Evolutionary conservation across 2,113 vertebrate genomes (phyloP), one percentile per base, ranked within the genome.

Genomic region (Nipponia nippon): DNA sequence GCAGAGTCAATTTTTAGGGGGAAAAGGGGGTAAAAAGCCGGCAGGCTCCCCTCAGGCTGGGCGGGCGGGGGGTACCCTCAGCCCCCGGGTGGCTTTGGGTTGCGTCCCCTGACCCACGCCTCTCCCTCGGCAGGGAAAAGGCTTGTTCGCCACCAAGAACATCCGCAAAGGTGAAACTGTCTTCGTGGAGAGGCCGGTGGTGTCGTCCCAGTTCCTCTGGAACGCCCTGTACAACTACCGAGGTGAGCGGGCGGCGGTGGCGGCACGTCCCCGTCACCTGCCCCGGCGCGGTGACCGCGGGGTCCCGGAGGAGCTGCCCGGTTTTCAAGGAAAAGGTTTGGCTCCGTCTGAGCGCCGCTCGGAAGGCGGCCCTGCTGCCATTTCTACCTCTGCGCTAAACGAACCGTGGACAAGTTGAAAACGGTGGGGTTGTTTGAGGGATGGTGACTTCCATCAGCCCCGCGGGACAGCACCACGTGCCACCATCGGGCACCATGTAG

Each of bases 201-300:
- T 99, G 87, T 98, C 98, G 1, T 98, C 99, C 0, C 99, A 99
- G 97, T 99, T 99, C 98, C 98, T 99, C 92, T 99, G 99, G 99
- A 99, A 99, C 83, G 98, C 99, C 17, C 97, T 99, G 94, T 99
- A 99, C 97, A 99, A 98, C 95, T 99, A 99, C 95, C 98, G 98
- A 99, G 99, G 99, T 99, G 92, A 98, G 98, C 10, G 27, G 76
- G 23, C 0, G 32, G 46, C 1, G 26, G 25, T 47, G 86, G 20
- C 10, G 78, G 47, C 69, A 0, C 7, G 5, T 47, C 81, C 18
- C 52, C 7, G 10, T 26, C 34, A 0, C 50, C 26, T 18, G 59
- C 16, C 36, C n/a, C 2, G 3, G 17, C 0, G 65, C 20, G 56
- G 62, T 23, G 81, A 9, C n/a, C 1, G 3, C 3, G 3, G 91